These are phyloP conservation scores for Tetragnatha versicolor DNA, from an alignment of 1,140 invertebrate species.

Conservation along the genomic window DNA sequence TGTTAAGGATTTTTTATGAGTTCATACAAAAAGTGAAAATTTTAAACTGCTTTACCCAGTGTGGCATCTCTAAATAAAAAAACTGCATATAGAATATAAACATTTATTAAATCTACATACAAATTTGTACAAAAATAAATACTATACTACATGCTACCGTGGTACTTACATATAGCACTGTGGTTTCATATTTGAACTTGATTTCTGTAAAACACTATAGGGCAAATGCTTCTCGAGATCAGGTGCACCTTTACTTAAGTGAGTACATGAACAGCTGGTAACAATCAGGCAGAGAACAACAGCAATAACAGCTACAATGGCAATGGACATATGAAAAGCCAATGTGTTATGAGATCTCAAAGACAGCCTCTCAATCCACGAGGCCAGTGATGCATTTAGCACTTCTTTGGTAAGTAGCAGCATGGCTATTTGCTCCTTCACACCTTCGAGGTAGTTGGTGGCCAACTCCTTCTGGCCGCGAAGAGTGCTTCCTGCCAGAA, in stretches of 20 bases:
- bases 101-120: conserved; percentile 40
- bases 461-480: conserved; percentile 43
- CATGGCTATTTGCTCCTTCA: conserved; percentile 54
- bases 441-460: conserved; percentile 49
- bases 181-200: conserved; percentile 49
- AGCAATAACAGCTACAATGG: conserved; percentile 53
- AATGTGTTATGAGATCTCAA: conserved; percentile 51
- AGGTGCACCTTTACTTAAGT: conserved; percentile 42
- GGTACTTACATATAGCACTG: conserved; percentile 54
- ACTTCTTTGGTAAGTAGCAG: conserved; percentile 54
- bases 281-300: conserved; percentile 54
- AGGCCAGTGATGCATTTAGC: conserved; percentile 45
- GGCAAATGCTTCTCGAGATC: conserved; percentile 46
- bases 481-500: conserved; percentile 38
- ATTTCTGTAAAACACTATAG: conserved; percentile 32
- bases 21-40: too few relatives aligned
- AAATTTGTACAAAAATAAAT: conserved; percentile 47
- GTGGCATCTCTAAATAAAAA: too few relatives aligned
- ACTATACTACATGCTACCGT: conserved; percentile 30
- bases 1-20: too few relatives aligned
- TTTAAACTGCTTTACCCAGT: too few relatives aligned
- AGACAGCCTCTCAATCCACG: conserved; percentile 46
- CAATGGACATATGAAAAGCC: conserved; percentile 55
- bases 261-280: conserved; percentile 49
- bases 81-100: conserved; percentile 41